phyloP scores from a whole-genome alignment of 1,140 invertebrate species.

The Sesamia nonagrioides region DNA sequence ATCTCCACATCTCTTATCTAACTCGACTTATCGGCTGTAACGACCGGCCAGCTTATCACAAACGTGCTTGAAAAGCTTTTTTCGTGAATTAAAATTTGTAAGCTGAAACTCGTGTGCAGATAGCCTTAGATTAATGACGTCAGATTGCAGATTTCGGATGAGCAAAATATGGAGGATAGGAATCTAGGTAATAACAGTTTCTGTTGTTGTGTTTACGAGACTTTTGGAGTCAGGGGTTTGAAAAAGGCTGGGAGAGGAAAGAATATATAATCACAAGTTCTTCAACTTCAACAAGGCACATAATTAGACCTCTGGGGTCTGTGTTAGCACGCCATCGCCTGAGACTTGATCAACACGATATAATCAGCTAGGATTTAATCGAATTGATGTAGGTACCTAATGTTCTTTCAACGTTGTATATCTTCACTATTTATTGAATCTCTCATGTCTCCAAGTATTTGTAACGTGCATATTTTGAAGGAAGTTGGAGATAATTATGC shows the following conservation, averaged over 20 bases:
- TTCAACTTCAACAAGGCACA: no score
- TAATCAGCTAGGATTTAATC: no score
- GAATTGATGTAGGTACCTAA: no score
- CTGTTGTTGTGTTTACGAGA: background rate
- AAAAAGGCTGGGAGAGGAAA: background rate
- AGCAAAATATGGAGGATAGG: constrained; percentile 27
- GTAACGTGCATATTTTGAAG: no score
- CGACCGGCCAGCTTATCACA: constrained; percentile 51
- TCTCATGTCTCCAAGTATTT: no score
- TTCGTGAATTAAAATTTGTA: constrained; percentile 52
- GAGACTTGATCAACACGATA: no score
- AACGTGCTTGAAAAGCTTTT: constrained; percentile 50
- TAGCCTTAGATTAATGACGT: constrained; percentile 50
- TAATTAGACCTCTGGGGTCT: no score
- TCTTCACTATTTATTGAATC: no score
- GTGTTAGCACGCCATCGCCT: no score
- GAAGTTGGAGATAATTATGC: background rate
- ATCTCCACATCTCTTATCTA: constrained; percentile 46
- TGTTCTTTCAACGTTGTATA: no score
- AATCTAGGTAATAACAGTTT: constrained; percentile 33
- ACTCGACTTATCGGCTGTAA: constrained; percentile 33
- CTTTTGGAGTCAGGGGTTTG: constrained; percentile 5
- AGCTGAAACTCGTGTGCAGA: constrained; percentile 45
- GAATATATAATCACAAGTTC: no score
- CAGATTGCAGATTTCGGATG: constrained; percentile 48